phyloP scores from a whole-genome alignment of 2,888 invertebrate genomes.

The Timema cristinae region DNA sequence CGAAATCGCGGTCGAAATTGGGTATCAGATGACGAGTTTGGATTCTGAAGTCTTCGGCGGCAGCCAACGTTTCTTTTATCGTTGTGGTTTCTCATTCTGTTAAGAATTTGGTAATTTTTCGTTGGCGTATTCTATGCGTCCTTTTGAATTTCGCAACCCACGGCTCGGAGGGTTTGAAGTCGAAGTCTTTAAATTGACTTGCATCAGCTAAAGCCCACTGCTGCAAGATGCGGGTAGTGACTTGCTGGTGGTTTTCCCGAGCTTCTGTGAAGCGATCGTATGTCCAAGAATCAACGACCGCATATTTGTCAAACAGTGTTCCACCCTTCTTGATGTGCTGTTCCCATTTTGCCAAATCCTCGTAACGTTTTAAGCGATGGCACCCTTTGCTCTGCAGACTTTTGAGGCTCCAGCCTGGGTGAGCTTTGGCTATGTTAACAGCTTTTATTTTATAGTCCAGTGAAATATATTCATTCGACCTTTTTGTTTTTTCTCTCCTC shows the following conservation, averaged over 20 bases:
- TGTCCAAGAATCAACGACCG: constrained; percentile 31
- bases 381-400: constrained; percentile 23
- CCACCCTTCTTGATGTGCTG: constrained; percentile 31
- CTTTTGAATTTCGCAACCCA: constrained; percentile 27
- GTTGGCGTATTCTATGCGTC: constrained; percentile 28
- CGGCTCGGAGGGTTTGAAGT: constrained; percentile 30
- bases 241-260: constrained; percentile 27
- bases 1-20: no score
- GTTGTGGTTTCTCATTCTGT: no score
- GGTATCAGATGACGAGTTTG: no score
- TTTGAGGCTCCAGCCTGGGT: constrained; percentile 30
- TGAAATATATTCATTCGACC: constrained; percentile 16
- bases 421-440: constrained; percentile 22
- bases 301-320: constrained; percentile 31
- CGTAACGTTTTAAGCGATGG: neutral
- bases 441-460: constrained; percentile 25
- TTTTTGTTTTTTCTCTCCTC: constrained; percentile 13
- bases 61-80: no score
- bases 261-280: constrained; percentile 32
- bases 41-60: no score
- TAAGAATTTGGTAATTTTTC: constrained; percentile 29
- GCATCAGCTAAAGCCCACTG: constrained; percentile 32
- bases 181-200: constrained; percentile 29
- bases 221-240: constrained; percentile 32
- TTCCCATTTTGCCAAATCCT: constrained; percentile 28